A percentile compares a stretch with the other conserved stretches of the same genome.
Conservation (phyloP, 2,797 vertebrate species). For the Erethizon dorsatum region DNA sequence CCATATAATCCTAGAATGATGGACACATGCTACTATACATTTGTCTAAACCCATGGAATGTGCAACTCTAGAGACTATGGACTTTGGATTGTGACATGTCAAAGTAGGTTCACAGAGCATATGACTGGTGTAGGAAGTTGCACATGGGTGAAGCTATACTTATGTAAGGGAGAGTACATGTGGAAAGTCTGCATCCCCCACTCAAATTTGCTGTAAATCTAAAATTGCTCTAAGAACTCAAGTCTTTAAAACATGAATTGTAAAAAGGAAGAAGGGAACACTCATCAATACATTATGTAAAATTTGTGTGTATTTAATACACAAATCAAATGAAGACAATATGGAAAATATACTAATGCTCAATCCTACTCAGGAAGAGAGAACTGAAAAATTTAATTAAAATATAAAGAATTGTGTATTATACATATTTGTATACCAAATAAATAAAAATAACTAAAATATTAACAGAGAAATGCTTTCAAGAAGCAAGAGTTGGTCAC, state of each 20-base stretch:
- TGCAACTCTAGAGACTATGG: background rate
- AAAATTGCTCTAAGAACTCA: background rate
- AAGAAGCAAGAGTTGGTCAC: background rate
- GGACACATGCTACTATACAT: background rate
- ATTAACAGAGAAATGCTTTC: background rate
- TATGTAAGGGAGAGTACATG: background rate
- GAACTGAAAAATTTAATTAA: background rate
- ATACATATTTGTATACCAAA: background rate
- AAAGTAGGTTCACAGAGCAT: background rate
- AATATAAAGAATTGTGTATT: background rate
- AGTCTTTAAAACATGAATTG: background rate
- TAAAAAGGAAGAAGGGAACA: background rate
- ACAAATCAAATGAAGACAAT: background rate
- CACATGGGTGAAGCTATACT: background rate
- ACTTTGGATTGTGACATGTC: background rate
- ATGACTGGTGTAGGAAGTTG: too few species aligned
- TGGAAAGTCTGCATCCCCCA: background rate
- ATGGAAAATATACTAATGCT: background rate
- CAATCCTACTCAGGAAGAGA: background rate
- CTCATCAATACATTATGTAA: background rate
- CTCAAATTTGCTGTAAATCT: background rate
- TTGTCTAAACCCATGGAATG: background rate
- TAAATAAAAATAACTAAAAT: background rate
- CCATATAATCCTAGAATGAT: background rate
- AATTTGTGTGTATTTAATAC: background rate